Evolutionary conservation across 1,140 invertebrate species (phyloP).

Genomic region (Oryctes rhinoceros): DNA sequence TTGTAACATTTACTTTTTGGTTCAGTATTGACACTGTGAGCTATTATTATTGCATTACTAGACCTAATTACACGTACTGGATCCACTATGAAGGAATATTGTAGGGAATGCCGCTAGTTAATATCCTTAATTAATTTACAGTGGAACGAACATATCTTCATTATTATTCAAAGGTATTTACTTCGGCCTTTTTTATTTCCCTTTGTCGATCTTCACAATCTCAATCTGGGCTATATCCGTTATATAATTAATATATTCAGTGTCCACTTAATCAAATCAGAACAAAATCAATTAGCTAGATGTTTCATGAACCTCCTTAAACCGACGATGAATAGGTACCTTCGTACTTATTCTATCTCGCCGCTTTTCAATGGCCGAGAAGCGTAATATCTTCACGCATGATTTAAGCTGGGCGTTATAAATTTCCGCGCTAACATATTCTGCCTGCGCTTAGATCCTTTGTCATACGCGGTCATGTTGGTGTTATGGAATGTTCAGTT

Average conservation of each 20-base stretch:
- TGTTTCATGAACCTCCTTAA: neutral
- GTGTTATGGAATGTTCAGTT: conserved; percentile 32
- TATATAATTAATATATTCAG: neutral
- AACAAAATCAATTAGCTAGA: conserved; percentile 1
- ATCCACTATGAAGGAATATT: no score
- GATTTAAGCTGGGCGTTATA: conserved; percentile 31
- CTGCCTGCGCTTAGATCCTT: conserved; percentile 27
- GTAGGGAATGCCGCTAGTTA: no score
- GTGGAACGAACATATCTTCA: no score
- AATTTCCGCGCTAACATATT: neutral
- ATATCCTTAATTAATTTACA: no score
- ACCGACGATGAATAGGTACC: neutral
- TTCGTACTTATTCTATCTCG: neutral
- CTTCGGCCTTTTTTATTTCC: no score
- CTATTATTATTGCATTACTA: no score
- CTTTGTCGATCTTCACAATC: no score
- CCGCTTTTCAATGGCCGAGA: conserved; percentile 1
- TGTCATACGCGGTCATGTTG: neutral
- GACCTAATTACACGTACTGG: no score
- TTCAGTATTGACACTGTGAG: no score
- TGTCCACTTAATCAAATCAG: neutral
- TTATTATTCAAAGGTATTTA: no score
- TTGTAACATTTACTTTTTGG: no score
- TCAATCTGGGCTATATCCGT: no score
- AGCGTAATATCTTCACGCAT: conserved; percentile 28